phyloP scores from a whole-genome alignment of 2,797 vertebrate genomes.

The Melanotaenia pygmaea region DNA sequence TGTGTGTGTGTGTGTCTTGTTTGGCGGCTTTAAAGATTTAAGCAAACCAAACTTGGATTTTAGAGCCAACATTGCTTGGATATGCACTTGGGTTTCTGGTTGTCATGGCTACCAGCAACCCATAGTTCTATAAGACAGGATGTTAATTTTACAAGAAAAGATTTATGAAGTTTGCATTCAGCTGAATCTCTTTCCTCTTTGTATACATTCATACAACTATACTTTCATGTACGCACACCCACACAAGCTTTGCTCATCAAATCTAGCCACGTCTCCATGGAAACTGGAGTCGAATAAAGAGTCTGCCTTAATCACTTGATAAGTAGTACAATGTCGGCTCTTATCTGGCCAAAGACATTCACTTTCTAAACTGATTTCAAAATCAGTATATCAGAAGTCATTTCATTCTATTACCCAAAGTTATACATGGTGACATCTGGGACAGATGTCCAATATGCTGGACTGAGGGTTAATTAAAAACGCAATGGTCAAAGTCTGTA shows the following conservation, averaged over 20 bases:
- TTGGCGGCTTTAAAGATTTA: slow-evolving; percentile 20
- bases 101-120: slow-evolving; percentile 52
- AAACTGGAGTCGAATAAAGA: slow-evolving; percentile 78
- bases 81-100: slow-evolving; percentile 39
- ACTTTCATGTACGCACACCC: slow-evolving; percentile 10
- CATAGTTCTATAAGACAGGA: slow-evolving; percentile 22
- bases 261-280: slow-evolving; percentile 79
- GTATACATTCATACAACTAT: slow-evolving; percentile 21
- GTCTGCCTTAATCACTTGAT: slow-evolving; percentile 76
- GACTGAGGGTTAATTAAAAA: slow-evolving; percentile 75
- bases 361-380: slow-evolving; percentile 60
- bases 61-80: slow-evolving; percentile 8
- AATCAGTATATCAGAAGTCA: slow-evolving; percentile 48
- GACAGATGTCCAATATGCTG: slow-evolving; percentile 64
- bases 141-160: slow-evolving; percentile 35
- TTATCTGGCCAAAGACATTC: slow-evolving; percentile 62
- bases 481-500: slow-evolving; percentile 71
- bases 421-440: slow-evolving; percentile 55
- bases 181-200: slow-evolving; percentile 39
- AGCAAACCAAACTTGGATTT: slow-evolving; percentile 12
- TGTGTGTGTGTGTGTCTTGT: slow-evolving; percentile 23
- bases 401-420: slow-evolving; percentile 65
- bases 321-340: slow-evolving; percentile 73
- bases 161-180: slow-evolving; percentile 41
- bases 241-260: slow-evolving; percentile 58